These are phyloP conservation scores for Arctia plantaginis DNA, from an alignment of 2,888 invertebrate genomes.

Conservation along the genomic window DNA sequence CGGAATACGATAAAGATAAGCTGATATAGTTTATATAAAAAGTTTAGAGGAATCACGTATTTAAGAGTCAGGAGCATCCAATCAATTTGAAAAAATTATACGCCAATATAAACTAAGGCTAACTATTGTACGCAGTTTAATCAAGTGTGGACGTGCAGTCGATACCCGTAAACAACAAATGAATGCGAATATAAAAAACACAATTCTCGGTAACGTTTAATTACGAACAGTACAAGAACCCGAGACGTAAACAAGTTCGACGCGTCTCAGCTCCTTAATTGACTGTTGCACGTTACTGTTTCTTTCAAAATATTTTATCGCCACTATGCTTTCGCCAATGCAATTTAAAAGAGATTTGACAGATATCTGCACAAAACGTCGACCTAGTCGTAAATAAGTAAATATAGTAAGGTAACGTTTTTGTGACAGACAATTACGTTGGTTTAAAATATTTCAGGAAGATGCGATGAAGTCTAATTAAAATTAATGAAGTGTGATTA, in stretches of 20 bases:
- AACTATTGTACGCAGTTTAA: neutral
- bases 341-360: neutral
- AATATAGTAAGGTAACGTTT: neutral
- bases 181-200: conserved; percentile 8
- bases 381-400: neutral
- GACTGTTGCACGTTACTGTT: neutral
- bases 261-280: conserved; percentile 14
- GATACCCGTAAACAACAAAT: neutral
- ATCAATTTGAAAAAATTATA: too few species aligned
- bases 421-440: neutral
- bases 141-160: conserved; percentile 8
- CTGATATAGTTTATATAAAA: too few species aligned
- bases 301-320: neutral
- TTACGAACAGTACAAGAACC: conserved; percentile 13
- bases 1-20: too few species aligned
- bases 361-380: neutral
- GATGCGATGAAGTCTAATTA: neutral
- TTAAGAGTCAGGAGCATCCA: too few species aligned
- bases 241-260: conserved; percentile 23
- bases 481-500: neutral
- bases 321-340: neutral
- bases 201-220: conserved; percentile 50
- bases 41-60: too few species aligned
- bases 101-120: neutral
- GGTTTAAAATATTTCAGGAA: neutral